A percentile compares a stretch with the other conserved stretches of the same genome.
phyloP scores from a whole-genome alignment of 2,888 invertebrate species.

The Drosophila subsilvestris region DNA sequence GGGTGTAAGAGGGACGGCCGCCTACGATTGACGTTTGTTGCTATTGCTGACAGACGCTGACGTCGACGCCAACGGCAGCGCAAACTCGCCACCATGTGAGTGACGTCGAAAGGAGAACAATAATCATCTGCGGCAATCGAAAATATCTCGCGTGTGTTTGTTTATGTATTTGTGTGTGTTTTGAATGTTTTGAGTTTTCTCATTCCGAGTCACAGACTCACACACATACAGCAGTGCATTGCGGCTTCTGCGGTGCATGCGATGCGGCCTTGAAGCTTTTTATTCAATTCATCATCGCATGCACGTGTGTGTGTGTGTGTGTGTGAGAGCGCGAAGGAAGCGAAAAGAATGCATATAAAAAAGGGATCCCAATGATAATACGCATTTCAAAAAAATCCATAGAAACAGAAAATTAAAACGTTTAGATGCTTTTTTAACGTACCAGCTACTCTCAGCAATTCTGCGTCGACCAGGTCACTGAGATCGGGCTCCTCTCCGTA shows the following conservation, averaged over 20 bases:
- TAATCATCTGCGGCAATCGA: constrained; percentile 46
- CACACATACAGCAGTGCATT: constrained; percentile 13
- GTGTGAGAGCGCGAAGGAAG: constrained; percentile 4
- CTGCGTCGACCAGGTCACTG: constrained; percentile 92
- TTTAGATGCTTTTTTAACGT: constrained; percentile 43
- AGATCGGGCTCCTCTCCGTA: constrained; percentile 98
- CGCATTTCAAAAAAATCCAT: neutral
- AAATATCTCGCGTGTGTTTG: constrained; percentile 46
- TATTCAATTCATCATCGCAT: constrained; percentile 70
- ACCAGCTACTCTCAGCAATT: constrained; percentile 94
- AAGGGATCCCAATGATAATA: neutral
- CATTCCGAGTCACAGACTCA: constrained; percentile 24
- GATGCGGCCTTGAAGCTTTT: constrained; percentile 77
- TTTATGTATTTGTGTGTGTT: constrained; percentile 31
- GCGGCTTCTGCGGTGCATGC: constrained; percentile 54
- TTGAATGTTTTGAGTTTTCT: constrained; percentile 43
- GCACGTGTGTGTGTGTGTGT: constrained; percentile 8
- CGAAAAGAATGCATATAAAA: constrained; percentile 1
- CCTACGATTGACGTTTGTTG: constrained; percentile 45
- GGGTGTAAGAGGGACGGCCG: constrained; percentile 12
- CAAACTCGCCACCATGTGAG: constrained; percentile 32
- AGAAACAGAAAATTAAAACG: neutral
- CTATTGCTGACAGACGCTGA: constrained; percentile 34
- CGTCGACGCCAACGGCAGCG: constrained; percentile 1
- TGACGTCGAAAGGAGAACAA: constrained; percentile 40